Evolutionary conservation across 2,797 vertebrate species (phyloP).

Genomic region (Gambelia wislizenii): DNA sequence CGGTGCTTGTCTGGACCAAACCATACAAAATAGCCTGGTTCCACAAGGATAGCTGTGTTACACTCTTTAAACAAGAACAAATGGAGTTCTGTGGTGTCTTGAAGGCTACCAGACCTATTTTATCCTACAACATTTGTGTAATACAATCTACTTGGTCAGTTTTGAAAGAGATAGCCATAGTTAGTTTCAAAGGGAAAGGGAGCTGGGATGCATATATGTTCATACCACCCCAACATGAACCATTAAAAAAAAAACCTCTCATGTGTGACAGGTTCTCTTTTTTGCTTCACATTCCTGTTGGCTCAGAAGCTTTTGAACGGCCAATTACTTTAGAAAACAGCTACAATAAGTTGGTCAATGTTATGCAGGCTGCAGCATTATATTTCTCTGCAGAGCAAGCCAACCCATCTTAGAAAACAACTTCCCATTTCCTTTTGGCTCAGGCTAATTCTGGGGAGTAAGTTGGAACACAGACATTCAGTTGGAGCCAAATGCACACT

Average conservation of each 20-base stretch:
- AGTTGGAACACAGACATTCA: not conserved
- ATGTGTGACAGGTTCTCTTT: not conserved
- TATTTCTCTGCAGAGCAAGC: not conserved
- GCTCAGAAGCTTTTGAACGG: too few species aligned
- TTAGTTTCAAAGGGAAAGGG: too few species aligned
- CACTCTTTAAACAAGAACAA: not conserved
- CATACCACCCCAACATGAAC: too few species aligned
- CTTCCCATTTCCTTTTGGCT: constrained; percentile 19
- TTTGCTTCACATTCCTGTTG: not conserved
- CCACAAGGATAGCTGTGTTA: not conserved
- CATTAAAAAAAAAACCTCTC: not conserved
- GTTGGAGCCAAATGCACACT: not conserved
- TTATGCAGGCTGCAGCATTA: not conserved
- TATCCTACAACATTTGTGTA: not conserved
- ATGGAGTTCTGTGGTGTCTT: not conserved
- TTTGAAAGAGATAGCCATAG: too few species aligned
- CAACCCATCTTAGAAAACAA: constrained; percentile 1
- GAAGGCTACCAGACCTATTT: not conserved
- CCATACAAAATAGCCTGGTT: not conserved
- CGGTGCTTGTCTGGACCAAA: too few species aligned
- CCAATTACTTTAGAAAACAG: not conserved
- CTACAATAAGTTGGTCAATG: not conserved
- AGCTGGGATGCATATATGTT: not conserved
- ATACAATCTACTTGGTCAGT: not conserved
- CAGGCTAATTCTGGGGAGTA: not conserved